Conservation (phyloP, 2,113 vertebrate species). For the Noturus placidus region DNA sequence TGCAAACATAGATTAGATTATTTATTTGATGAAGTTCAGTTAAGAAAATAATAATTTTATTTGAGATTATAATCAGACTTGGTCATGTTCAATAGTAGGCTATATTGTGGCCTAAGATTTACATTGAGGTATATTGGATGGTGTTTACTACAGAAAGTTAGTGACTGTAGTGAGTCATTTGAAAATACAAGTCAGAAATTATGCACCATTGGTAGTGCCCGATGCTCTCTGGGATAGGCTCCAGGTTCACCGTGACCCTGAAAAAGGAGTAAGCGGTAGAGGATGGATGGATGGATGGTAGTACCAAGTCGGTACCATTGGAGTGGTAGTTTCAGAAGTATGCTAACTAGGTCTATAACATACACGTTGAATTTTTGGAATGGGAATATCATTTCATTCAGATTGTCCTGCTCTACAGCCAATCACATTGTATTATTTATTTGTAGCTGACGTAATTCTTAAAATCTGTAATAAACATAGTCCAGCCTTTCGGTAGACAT, state of each 20-base stretch:
- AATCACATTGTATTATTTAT: not conserved
- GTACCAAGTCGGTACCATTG: not conserved
- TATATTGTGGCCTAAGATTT: not conserved
- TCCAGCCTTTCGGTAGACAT: not conserved
- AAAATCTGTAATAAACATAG: not conserved
- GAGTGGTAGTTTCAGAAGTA: not conserved
- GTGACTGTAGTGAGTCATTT: not conserved
- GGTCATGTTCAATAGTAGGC: not conserved
- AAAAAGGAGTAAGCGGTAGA: too few relatives aligned
- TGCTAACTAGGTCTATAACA: not conserved
- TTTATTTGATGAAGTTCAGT: not conserved
- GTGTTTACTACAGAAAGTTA: not conserved
- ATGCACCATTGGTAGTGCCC: too few relatives aligned
- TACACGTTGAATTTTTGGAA: not conserved
- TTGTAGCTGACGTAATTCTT: not conserved
- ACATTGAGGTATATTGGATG: not conserved
- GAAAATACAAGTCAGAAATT: not conserved
- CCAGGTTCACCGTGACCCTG: too few relatives aligned
- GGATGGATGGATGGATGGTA: too few relatives aligned
- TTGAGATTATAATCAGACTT: not conserved
- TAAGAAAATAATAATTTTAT: not conserved
- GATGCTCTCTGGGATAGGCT: too few relatives aligned
- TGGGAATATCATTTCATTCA: not conserved
- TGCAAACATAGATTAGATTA: not conserved
- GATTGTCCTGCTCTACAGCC: not conserved